Evolutionary conservation across 2,797 vertebrate species (phyloP), one percentile per base, ranked within the genome.

Genomic region (Fistularia commersonii): DNA sequence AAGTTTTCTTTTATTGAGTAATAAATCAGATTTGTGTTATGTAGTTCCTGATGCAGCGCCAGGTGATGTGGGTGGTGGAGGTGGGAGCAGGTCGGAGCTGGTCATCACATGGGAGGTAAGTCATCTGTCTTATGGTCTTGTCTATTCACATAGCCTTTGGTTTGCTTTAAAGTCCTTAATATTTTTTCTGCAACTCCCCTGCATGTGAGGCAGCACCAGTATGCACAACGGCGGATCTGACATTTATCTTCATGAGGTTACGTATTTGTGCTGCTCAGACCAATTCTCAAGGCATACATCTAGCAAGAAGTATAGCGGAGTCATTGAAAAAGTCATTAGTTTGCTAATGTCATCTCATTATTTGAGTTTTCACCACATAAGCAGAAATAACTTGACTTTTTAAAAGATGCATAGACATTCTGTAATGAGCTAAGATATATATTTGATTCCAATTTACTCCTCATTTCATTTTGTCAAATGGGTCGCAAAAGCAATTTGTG

Each of bases 41-140:
- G 44, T 80, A 98, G 96, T 89, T 86, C 96, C 96, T 0, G 95
- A 98, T 76, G 89, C 92, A 55, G 92, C 94, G 44, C 95, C 96
- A 10, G 90, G 93, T 45, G 94, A 97, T 51, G 94, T 97, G 74
- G 93, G 91, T 34, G 96, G 96, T 79, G 96, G 96, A 72, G 96
- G 95, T 32, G 96, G 96, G 48, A 96, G 94, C 85, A 91, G 93
- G 70, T 94, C 94, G 45, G 96, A 98, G 79, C 85, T 98, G 76
- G 95, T 98, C 84, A 97, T 98, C 82, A 97, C 93, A 50, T 98
- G 96, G 96, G 96, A 98, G 88, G 96, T 98, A 93, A 95, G 93
- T 95, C 76, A 79, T 89, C 81, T 80, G 76, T 87, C 72, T 71
- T 61, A 60, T 82, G 78, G 80, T 86, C 74, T 56, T 69, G 55